Evolutionary conservation across 2,888 invertebrate genomes (phyloP).

Genomic region (Achlya flavicornis): DNA sequence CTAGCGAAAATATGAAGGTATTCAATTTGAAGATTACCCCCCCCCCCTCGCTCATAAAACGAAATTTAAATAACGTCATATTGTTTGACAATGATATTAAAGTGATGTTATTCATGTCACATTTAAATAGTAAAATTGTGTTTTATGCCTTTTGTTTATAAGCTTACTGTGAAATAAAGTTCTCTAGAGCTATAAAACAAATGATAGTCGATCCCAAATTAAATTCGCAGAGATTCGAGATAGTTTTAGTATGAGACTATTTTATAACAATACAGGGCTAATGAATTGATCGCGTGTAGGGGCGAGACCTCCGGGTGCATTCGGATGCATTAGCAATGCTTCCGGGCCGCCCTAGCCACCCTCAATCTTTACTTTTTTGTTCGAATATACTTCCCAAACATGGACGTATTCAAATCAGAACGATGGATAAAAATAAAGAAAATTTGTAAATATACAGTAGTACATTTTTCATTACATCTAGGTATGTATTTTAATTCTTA

Average conservation of each 20-base stretch:
- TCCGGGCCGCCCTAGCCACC: conserved; percentile 64
- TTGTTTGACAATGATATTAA: too few species aligned
- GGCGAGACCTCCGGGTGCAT: conserved; percentile 65
- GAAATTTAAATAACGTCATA: too few species aligned
- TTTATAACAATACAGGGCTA: conserved; percentile 65
- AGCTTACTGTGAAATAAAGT: too few species aligned
- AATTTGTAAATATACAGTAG: not conserved
- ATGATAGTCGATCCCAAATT: conserved; percentile 8
- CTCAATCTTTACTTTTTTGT: conserved; percentile 32
- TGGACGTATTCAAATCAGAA: conserved; percentile 17
- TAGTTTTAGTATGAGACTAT: conserved; percentile 37
- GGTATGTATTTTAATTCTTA: too few species aligned
- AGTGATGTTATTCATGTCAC: too few species aligned
- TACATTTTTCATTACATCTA: not conserved
- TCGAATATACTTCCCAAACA: conserved; percentile 35
- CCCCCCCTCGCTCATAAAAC: too few species aligned
- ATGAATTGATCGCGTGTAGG: conserved; percentile 79
- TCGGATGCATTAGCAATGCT: conserved; percentile 82
- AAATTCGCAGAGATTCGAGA: conserved; percentile 20
- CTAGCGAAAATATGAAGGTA: too few species aligned
- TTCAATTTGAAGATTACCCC: too few species aligned
- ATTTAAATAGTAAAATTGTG: too few species aligned
- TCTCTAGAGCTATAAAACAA: too few species aligned
- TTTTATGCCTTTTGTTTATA: too few species aligned
- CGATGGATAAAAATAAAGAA: conserved; percentile 16